These are phyloP conservation scores for Psammodynastes pulverulentus DNA, from an alignment of 2,113 vertebrate genomes.

Conservation along the genomic window DNA sequence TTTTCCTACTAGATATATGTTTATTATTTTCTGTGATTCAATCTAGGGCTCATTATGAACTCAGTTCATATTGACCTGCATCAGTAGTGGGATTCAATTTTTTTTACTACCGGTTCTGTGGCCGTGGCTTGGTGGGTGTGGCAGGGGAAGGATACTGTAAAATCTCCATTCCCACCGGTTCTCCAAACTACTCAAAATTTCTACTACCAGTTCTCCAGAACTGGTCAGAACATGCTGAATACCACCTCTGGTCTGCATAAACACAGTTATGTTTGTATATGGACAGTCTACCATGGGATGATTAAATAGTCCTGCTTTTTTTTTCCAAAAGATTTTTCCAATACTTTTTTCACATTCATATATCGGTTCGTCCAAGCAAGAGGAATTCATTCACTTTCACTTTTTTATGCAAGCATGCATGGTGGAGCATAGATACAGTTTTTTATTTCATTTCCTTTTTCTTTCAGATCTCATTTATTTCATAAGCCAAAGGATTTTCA, in stretches of 20 bases:
- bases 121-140: too few relatives aligned
- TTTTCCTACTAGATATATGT: not conserved
- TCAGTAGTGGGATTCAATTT: too few relatives aligned
- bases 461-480: not conserved
- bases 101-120: too few relatives aligned
- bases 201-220: too few relatives aligned
- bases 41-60: not conserved
- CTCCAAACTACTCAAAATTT: too few relatives aligned
- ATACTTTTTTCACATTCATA: not conserved
- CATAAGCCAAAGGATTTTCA: not conserved
- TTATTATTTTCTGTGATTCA: not conserved
- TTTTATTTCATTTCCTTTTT: not conserved
- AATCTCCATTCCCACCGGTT: too few relatives aligned
- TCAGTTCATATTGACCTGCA: not conserved
- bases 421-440: not conserved
- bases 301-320: not conserved
- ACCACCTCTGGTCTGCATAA: too few relatives aligned
- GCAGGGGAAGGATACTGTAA: too few relatives aligned
- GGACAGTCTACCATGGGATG: not conserved
- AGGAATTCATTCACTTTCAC: not conserved
- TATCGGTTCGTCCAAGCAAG: not conserved
- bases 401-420: not conserved
- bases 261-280: not conserved
- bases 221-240: too few relatives aligned
- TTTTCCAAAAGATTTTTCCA: not conserved